Percentiles rank a stretch among this genome's conserved stretches.
Conservation (phyloP, 2,113 vertebrate species). For the Cyanistes caeruleus region DNA sequence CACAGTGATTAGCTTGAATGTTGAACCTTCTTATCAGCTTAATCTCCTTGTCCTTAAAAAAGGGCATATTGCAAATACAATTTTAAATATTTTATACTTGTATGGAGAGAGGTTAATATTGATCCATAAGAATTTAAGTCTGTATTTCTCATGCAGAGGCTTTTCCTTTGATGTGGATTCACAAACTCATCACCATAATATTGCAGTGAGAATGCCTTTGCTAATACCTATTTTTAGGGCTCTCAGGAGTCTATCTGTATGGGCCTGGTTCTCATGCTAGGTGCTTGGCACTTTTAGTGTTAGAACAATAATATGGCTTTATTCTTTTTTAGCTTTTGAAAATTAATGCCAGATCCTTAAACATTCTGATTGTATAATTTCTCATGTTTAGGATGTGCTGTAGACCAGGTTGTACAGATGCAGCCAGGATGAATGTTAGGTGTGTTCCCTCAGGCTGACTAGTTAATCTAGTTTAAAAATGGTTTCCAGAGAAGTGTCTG, state of each 20-base stretch:
- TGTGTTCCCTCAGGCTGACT: background rate
- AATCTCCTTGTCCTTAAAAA: background rate
- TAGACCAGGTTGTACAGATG: background rate
- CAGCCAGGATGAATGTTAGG: background rate
- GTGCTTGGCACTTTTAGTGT: background rate
- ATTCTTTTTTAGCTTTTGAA: background rate
- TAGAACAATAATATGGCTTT: background rate
- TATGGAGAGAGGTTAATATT: background rate
- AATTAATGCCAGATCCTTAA: background rate
- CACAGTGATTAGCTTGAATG: background rate
- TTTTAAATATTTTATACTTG: background rate
- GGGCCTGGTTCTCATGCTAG: background rate
- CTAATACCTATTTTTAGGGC: background rate
- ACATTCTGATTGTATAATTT: background rate
- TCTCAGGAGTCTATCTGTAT: background rate
- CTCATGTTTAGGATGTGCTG: background rate
- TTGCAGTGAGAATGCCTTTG: background rate
- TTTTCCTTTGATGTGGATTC: background rate
- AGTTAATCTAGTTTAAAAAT: conserved; percentile 52
- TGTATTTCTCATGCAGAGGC: background rate
- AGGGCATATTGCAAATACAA: background rate
- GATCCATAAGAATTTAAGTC: background rate
- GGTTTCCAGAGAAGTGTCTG: background rate
- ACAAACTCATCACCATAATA: background rate
- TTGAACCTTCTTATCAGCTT: background rate